phyloP scores from a whole-genome alignment of 2,888 invertebrate species.

The Parnassius apollo region DNA sequence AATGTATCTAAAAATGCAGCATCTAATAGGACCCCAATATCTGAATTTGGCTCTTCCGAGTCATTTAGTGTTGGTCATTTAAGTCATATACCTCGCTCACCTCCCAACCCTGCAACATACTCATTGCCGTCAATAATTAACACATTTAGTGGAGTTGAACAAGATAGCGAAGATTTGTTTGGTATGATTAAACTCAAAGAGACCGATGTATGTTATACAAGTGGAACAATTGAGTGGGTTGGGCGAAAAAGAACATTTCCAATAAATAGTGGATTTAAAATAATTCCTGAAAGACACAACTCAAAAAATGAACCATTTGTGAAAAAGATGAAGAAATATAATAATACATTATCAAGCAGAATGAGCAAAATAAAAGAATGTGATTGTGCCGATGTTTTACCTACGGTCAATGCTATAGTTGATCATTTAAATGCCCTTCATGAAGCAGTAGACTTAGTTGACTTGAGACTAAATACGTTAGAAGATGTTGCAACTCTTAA shows the following conservation, averaged over 20 bases:
- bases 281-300: slow-evolving; percentile 47
- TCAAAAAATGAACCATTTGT: slow-evolving; percentile 42
- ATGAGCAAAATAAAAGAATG: slow-evolving; percentile 51
- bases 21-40: neutral
- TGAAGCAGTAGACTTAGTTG: slow-evolving; percentile 78
- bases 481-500: slow-evolving; percentile 57
- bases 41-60: slow-evolving; percentile 33
- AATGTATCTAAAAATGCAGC: slow-evolving; percentile 1
- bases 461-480: slow-evolving; percentile 75
- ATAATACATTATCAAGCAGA: slow-evolving; percentile 43
- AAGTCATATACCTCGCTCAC: slow-evolving; percentile 64
- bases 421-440: slow-evolving; percentile 80
- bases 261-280: slow-evolving; percentile 70
- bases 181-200: slow-evolving; percentile 70
- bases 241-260: slow-evolving; percentile 69
- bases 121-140: slow-evolving; percentile 54
- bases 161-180: slow-evolving; percentile 50
- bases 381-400: slow-evolving; percentile 69
- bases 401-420: slow-evolving; percentile 76
- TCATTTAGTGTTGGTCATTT: slow-evolving; percentile 54
- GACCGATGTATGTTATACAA: slow-evolving; percentile 74
- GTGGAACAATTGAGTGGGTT: slow-evolving; percentile 74
- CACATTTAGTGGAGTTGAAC: slow-evolving; percentile 39
- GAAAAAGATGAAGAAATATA: slow-evolving; percentile 51
- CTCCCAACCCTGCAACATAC: slow-evolving; percentile 61